These are phyloP conservation scores for Criorhina ranunculi DNA, from an alignment of 2,888 invertebrate species.

Conservation along the genomic window DNA sequence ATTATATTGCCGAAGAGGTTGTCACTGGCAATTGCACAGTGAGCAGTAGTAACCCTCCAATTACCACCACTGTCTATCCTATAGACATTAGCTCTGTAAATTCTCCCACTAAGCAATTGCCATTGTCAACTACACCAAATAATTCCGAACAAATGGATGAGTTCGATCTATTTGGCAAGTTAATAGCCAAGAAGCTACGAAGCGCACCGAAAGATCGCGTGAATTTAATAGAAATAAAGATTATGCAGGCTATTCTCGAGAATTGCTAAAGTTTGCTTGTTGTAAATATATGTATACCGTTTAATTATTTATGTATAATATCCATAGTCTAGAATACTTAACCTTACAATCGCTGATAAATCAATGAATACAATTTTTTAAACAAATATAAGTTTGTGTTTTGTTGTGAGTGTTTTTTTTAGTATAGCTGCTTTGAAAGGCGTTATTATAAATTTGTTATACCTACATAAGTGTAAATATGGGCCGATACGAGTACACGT, in stretches of 20 bases:
- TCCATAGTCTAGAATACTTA: constrained; percentile 45
- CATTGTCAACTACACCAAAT: neutral
- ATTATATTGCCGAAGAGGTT: constrained; percentile 54
- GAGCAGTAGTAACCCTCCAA: constrained; percentile 56
- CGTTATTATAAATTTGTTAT: neutral
- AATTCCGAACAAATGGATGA: constrained; percentile 61
- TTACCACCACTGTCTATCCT: constrained; percentile 20
- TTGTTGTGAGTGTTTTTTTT: constrained; percentile 17
- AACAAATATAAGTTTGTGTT: neutral
- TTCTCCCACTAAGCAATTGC: neutral
- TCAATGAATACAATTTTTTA: constrained; percentile 27
- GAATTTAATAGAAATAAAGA: constrained; percentile 66
- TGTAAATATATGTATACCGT: constrained; percentile 31
- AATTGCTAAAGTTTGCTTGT: constrained; percentile 37
- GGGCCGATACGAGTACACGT: constrained; percentile 36
- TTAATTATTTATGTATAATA: constrained; percentile 25
- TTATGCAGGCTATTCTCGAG: constrained; percentile 64
- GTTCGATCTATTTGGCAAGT: constrained; percentile 69
- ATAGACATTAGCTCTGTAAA: constrained; percentile 24
- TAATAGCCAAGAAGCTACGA: constrained; percentile 69
- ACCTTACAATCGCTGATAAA: constrained; percentile 26
- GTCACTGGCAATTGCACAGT: constrained; percentile 44
- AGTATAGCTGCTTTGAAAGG: constrained; percentile 9
- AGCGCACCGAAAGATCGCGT: constrained; percentile 63
- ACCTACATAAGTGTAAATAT: constrained; percentile 10